These are phyloP conservation scores for Malaclemys terrapin DNA, from an alignment of 2,113 vertebrate species.

Conservation along the genomic window DNA sequence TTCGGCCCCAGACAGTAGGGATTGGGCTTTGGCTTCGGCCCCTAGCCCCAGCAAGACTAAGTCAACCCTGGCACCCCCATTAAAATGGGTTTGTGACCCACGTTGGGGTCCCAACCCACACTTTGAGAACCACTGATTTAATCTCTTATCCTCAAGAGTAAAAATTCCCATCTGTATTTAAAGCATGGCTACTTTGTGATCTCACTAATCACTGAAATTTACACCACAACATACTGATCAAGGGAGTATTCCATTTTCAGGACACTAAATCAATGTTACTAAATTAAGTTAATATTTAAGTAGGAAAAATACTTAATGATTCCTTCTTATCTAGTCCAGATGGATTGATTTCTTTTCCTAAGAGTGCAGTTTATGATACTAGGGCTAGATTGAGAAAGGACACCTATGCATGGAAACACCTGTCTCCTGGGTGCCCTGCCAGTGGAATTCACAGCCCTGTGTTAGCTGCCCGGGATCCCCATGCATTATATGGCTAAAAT, in stretches of 20 bases:
- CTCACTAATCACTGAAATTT: not conserved
- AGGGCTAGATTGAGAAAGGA: not conserved
- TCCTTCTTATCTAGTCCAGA: conserved; percentile 41
- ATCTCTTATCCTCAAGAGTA: not conserved
- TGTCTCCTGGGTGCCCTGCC: not conserved
- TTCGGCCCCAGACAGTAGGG: too few relatives aligned
- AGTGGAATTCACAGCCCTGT: not conserved
- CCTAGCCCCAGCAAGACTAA: too few relatives aligned
- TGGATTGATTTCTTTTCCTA: conserved; percentile 60
- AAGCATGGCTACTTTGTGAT: not conserved
- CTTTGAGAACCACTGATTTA: not conserved
- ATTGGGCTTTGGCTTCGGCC: too few relatives aligned
- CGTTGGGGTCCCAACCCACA: too few relatives aligned
- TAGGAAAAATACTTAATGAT: conserved; percentile 34
- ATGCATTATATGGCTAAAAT: not conserved
- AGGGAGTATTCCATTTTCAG: not conserved
- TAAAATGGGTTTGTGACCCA: too few relatives aligned
- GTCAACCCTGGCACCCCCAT: too few relatives aligned
- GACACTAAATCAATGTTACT: conserved; percentile 35
- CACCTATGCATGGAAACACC: not conserved
- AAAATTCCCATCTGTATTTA: not conserved
- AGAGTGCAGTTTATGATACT: conserved; percentile 47
- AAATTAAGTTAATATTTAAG: conserved; percentile 66
- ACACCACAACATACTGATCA: not conserved
- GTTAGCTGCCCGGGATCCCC: not conserved